Percentiles rank a stretch among this genome's conserved stretches.
phyloP scores from a whole-genome alignment of 2,888 invertebrate genomes.

The Tetanocera ferruginea region DNA sequence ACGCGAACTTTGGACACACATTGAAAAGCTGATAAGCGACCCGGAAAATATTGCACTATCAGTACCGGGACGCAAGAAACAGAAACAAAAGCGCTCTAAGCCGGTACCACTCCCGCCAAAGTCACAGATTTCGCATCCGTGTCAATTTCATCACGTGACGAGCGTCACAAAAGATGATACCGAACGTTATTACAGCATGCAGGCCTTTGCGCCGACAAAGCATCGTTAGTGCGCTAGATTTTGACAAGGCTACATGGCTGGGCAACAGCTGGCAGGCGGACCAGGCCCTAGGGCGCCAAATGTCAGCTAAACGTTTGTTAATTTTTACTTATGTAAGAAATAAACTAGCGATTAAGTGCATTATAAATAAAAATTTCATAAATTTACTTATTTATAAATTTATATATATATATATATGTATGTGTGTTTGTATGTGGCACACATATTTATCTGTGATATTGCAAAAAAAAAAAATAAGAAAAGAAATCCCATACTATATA shows the following conservation, averaged over 20 bases:
- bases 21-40: conserved; percentile 79
- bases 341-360: conserved; percentile 26
- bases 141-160: conserved; percentile 87
- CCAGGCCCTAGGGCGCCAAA: background rate
- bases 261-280: background rate
- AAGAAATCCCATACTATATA: no score
- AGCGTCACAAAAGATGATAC: conserved; percentile 80
- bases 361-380: conserved; percentile 3
- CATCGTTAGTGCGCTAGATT: conserved; percentile 60
- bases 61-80: conserved; percentile 74
- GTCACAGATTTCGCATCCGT: conserved; percentile 86
- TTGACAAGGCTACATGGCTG: background rate
- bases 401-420: conserved; percentile 11
- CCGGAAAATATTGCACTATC: conserved; percentile 84
- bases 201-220: conserved; percentile 73
- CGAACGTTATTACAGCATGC: conserved; percentile 77
- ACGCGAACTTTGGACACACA: conserved; percentile 77
- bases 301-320: background rate
- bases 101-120: conserved; percentile 79
- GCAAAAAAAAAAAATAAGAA: conserved; percentile 7
- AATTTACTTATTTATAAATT: background rate
- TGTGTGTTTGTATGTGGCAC: conserved; percentile 14
- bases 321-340: background rate
- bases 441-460: conserved; percentile 41
- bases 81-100: conserved; percentile 74